Evolutionary conservation across 2,888 invertebrate genomes (phyloP), one percentile per base, ranked within the genome.

Genomic region (Heliconius sara): DNA sequence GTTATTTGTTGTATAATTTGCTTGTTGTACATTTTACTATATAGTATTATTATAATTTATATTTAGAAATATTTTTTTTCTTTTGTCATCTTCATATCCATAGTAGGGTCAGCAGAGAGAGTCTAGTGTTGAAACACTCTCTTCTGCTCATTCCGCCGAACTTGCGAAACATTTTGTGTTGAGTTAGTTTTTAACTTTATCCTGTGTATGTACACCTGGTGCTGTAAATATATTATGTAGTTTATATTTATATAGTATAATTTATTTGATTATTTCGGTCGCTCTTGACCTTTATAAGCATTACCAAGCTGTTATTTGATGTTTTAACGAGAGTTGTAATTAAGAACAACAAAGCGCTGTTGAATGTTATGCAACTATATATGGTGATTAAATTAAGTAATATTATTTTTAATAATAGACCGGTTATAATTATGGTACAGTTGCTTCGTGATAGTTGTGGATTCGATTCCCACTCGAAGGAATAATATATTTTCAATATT

Each of bases 251-350:
- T 25, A 25, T 63, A 65, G 43, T 22, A 19, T 75, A 65, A 65
- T 43, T 27, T 22, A 65, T 43, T 43, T 65, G 39, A 34, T 39
- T 75, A 47, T 63, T 65, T 66, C 25, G 70, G 25, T 65, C 65
- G 75, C 65, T 65, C 65, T 12, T 75, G 75, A 75, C 75, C 75
- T 75, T 75, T 74, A 43, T 19, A 25, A 75, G 6, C 43, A 39
- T 65, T 65, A 43, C 25, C 22, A n/a, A 34, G 34, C 25, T 39
- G 30, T 34, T 74, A 74, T 25, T 65, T 27, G 5, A 63, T 25
- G 22, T 25, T 34, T 13, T 72, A 73, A 60, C 60, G 60, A 73
- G 34, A n/a, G 10, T 22, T 39, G 10, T 75, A 65, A 75, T 75
- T 75, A 75, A 65, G 63, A 57, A 73, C 34, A 60, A 73, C 34